Evolutionary conservation across 2,797 vertebrate genomes (phyloP).

Genomic region (Psittacula echo): DNA sequence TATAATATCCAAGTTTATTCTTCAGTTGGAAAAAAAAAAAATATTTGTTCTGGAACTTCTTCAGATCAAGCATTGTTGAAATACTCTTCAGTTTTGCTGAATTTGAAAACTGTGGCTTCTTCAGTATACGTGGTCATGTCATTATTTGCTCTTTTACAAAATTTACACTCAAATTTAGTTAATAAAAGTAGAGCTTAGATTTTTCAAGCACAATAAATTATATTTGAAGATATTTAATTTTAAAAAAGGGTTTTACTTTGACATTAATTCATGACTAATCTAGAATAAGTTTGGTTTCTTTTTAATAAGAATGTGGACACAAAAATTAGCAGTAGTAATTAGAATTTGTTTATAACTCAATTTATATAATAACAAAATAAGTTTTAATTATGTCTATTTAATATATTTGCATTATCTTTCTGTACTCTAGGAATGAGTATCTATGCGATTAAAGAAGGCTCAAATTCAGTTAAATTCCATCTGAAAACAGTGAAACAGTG

Average conservation of each 20-base stretch:
- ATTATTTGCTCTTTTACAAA: neutral
- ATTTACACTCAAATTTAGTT: neutral
- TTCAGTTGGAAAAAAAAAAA: neutral
- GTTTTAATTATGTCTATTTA: neutral
- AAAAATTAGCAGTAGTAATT: neutral
- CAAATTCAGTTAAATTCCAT: neutral
- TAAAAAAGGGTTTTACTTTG: neutral
- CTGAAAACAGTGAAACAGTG: neutral
- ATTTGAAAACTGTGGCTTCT: neutral
- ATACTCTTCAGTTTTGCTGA: neutral
- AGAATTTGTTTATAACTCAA: neutral
- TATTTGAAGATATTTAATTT: neutral
- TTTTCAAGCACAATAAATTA: neutral
- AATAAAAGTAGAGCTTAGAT: neutral
- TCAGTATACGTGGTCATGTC: neutral
- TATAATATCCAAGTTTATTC: neutral
- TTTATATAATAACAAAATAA: neutral
- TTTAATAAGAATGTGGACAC: neutral
- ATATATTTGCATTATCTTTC: neutral
- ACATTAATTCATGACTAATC: neutral
- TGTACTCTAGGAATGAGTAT: neutral
- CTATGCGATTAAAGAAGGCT: neutral
- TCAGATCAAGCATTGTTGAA: neutral
- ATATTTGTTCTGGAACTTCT: neutral
- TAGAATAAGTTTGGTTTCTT: neutral